Conservation (phyloP, 2,888 invertebrate species). For the Zaprionus bogoriensis region DNA sequence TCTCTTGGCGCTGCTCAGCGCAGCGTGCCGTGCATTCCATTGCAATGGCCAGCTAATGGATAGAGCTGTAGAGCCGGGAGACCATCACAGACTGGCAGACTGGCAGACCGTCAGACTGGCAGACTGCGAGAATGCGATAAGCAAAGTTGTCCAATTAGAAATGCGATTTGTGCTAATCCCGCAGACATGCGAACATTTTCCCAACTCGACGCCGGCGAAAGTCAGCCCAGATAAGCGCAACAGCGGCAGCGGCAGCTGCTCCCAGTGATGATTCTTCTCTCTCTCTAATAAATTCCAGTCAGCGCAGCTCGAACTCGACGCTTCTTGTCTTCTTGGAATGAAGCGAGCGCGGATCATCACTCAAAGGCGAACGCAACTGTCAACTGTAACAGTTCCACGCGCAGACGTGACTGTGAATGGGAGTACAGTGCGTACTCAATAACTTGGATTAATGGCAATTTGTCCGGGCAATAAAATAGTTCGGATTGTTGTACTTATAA, state of each 20-base stretch:
- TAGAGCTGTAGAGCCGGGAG: constrained; percentile 41
- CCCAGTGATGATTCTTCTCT: too few species aligned
- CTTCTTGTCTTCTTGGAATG: constrained; percentile 12
- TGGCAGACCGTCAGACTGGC: constrained; percentile 10
- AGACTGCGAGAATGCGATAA: constrained; percentile 42
- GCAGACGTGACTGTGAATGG: constrained; percentile 3
- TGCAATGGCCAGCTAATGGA: constrained; percentile 65
- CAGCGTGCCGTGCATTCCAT: constrained; percentile 75
- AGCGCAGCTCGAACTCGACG: constrained; percentile 3
- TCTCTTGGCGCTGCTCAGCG: constrained; percentile 53
- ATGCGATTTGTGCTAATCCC: constrained; percentile 64
- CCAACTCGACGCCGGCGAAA: constrained; percentile 39
- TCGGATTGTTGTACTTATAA: too few species aligned
- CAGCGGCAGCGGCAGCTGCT: constrained; percentile 1
- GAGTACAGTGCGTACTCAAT: too few species aligned
- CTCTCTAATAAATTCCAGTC: constrained; percentile 17
- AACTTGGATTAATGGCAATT: too few species aligned
- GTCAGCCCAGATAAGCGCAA: constrained; percentile 30
- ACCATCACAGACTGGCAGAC: constrained; percentile 23
- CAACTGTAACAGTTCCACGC: not conserved
- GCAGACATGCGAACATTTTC: constrained; percentile 51
- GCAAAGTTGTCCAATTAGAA: constrained; percentile 71
- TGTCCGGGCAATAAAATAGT: too few species aligned
- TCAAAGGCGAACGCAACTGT: constrained; percentile 24
- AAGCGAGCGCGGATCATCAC: constrained; percentile 24